Conservation (phyloP, 2,888 invertebrate genomes). For the Dicyrtoma fusca region DNA sequence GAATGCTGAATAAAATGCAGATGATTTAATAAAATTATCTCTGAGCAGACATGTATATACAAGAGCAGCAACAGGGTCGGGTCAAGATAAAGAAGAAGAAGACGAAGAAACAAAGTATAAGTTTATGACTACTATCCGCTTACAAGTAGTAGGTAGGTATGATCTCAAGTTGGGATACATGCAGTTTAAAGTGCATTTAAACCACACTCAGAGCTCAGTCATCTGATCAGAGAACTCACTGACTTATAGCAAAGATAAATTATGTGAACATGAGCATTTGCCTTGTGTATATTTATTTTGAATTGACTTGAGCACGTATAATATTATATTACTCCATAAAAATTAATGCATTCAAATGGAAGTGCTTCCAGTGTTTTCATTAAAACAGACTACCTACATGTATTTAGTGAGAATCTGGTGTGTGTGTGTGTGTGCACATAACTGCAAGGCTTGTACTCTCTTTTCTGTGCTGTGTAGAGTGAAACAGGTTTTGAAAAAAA, state of each 20-base stretch:
- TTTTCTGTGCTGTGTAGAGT: constrained; percentile 15
- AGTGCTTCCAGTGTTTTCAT: constrained; percentile 37
- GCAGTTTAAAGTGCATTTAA: no score
- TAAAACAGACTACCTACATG: constrained; percentile 21
- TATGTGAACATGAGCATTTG: constrained; percentile 13
- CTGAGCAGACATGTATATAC: no score
- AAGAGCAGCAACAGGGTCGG: neutral
- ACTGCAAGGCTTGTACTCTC: constrained; percentile 1
- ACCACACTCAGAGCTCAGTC: neutral
- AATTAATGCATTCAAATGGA: neutral
- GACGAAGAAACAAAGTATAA: neutral
- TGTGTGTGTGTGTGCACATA: constrained; percentile 22
- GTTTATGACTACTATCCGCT: constrained; percentile 3
- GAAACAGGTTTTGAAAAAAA: constrained; percentile 20
- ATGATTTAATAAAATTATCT: no score
- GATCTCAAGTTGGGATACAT: no score
- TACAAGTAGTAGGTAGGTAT: neutral
- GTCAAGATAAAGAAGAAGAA: neutral
- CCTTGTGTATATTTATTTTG: constrained; percentile 11
- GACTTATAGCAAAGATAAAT: constrained; percentile 27
- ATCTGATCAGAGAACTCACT: constrained; percentile 20
- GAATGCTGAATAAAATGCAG: no score
- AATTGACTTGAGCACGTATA: neutral
- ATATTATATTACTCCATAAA: neutral
- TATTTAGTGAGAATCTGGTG: constrained; percentile 5